These are phyloP conservation scores for Hirundichthys speculiger DNA, from an alignment of 2,113 vertebrate species.

Conservation along the genomic window DNA sequence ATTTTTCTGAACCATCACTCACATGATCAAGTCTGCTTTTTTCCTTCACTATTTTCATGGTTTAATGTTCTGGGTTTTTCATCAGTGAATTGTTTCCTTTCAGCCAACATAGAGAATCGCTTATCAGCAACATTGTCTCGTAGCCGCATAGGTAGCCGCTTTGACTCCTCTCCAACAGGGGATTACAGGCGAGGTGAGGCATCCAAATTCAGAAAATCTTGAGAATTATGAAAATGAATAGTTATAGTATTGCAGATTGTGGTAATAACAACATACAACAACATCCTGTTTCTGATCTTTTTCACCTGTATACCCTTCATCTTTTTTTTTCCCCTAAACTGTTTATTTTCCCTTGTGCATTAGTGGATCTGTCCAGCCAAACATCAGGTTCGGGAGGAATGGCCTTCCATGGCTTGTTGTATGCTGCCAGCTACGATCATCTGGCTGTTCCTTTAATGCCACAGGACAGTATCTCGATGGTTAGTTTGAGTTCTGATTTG, in stretches of 20 bases:
- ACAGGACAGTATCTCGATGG: constrained; percentile 76
- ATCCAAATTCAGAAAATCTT: background rate
- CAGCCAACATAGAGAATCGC: constrained; percentile 71
- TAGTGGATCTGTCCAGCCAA: constrained; percentile 57
- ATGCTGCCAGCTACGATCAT: constrained; percentile 68
- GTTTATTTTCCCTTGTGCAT: constrained; percentile 1
- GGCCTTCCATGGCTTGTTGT: constrained; percentile 59
- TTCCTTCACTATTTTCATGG: too few relatives aligned
- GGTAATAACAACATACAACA: too few relatives aligned
- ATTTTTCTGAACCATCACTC: too few relatives aligned
- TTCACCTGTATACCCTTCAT: too few relatives aligned
- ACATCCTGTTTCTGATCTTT: too few relatives aligned
- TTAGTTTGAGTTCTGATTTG: constrained; percentile 81
- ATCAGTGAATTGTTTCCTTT: constrained; percentile 22
- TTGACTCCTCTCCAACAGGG: constrained; percentile 61
- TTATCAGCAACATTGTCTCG: constrained; percentile 63
- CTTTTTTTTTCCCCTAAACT: background rate
- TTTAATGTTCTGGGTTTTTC: background rate
- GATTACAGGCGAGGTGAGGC: constrained; percentile 79
- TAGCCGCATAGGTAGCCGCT: constrained; percentile 7
- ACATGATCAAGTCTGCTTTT: too few relatives aligned
- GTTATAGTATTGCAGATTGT: too few relatives aligned
- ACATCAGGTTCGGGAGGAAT: constrained; percentile 37
- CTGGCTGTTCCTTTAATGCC: constrained; percentile 81
- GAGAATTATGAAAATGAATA: too few relatives aligned